phyloP scores from a whole-genome alignment of 2,888 invertebrate species.

The Phaonia tiefii region DNA sequence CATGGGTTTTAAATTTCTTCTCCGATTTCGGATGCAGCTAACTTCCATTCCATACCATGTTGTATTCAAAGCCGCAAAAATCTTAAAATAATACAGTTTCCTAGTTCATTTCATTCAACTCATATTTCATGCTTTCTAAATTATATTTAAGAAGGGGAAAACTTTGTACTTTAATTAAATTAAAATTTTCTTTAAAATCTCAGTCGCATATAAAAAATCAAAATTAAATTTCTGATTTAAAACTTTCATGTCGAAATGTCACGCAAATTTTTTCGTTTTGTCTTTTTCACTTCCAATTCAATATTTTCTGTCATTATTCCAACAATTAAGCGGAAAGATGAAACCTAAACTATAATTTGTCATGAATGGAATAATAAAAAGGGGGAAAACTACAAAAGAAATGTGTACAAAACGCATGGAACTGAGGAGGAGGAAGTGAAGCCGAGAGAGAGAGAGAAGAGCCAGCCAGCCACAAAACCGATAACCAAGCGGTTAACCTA shows the following conservation, averaged over 20 bases:
- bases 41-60: too few relatives aligned
- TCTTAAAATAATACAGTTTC: too few relatives aligned
- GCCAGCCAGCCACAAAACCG: neutral
- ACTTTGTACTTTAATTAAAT: too few relatives aligned
- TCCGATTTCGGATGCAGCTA: too few relatives aligned
- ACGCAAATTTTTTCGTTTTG: neutral
- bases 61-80: too few relatives aligned
- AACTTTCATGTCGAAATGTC: constrained; percentile 5
- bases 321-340: neutral
- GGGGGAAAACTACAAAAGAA: neutral
- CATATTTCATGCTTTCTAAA: too few relatives aligned
- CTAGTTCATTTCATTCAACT: too few relatives aligned
- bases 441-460: neutral
- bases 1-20: too few relatives aligned
- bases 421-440: neutral
- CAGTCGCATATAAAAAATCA: constrained; percentile 7
- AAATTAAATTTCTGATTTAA: neutral
- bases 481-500: neutral
- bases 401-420: too few relatives aligned
- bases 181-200: too few relatives aligned
- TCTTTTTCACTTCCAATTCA: neutral
- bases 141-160: too few relatives aligned
- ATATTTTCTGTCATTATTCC: neutral
- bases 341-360: constrained; percentile 8
- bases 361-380: neutral